Conservation (phyloP, 2,797 vertebrate species). For the Galaxias olidus region DNA sequence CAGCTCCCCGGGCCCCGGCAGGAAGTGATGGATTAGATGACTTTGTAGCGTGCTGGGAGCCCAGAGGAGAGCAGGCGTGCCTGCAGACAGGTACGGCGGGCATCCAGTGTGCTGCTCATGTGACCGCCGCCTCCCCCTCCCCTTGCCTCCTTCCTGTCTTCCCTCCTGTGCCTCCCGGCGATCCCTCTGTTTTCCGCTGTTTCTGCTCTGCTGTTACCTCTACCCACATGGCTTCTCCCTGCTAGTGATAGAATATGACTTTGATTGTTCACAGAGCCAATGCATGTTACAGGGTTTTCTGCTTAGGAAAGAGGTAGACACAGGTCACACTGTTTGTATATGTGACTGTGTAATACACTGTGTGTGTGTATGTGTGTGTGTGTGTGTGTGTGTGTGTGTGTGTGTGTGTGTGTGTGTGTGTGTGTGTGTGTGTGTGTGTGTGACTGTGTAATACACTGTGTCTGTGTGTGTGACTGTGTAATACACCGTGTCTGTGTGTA, state of each 20-base stretch:
- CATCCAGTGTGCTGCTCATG: no score
- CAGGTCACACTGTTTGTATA: not conserved
- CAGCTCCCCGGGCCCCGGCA: conserved; percentile 42
- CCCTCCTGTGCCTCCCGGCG: not conserved
- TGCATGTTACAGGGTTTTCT: no score
- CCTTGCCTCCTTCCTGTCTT: not conserved
- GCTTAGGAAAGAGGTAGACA: not conserved
- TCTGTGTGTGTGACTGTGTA: no score
- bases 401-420: not conserved
- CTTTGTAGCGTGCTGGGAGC: conserved; percentile 45
- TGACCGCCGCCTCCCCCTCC: not conserved
- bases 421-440: not conserved
- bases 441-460: no score
- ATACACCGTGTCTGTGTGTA: no score
- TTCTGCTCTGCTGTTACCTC: not conserved
- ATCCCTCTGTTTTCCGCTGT: not conserved
- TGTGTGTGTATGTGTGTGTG: not conserved
- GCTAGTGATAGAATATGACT: no score
- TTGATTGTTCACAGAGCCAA: no score
- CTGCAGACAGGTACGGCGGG: not conserved
- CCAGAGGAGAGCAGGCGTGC: conserved; percentile 11
- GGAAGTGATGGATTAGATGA: conserved; percentile 48
- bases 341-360: not conserved
- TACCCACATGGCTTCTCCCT: not conserved
- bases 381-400: conserved; percentile 6